Evolutionary conservation across 1,140 invertebrate genomes (phyloP), one percentile per base, ranked within the genome.

Genomic region (Bicyclus anynana): DNA sequence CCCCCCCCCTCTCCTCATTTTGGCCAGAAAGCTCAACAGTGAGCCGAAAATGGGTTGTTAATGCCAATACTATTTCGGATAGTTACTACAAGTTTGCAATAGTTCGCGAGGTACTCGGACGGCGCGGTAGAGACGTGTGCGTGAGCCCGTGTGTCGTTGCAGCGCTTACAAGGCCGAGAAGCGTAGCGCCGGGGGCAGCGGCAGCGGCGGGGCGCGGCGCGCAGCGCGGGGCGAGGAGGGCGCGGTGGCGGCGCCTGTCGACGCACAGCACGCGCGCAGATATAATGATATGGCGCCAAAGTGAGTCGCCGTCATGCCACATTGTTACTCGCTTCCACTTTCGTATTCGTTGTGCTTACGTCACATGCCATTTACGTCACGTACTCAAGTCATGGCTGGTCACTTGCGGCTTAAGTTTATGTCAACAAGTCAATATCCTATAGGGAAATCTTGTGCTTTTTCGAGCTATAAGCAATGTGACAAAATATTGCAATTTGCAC

Each of bases 251-350:
- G 70, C 88, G 69, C 77, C 85, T 78, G 80, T 77, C 73, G 90
- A 80, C 77, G 75, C 68, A 72, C 82, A 69, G 73, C 89, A 81
- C 89, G 90, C 70, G 85, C 83, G 79, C 84, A 90, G 94, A 85
- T 95, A 94, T 84, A 92, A 93, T 68, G 94, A 95, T 82, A 92
- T 94, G 89, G 93, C 94, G 65, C 93, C 94, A 71, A 94, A 94
- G 94, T 95, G 90, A 93, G 93, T 92, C 65, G 40, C 16, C 42
- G 10, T 4, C 50, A 52, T 17, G 16, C 16, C 5, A 7, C 29
- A 33, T 10, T 5, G 5, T 10, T 12, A 33, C 1, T 4, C 10
- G 2, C n/a, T 23, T 2, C 7, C 23, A 23, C 23, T 23, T 23
- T n/a, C n/a, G n/a, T n/a, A n/a, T n/a, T n/a, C n/a, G n/a, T n/a